Conservation (phyloP, 2,888 invertebrate species). For the Pristionchus fissidentatus region DNA sequence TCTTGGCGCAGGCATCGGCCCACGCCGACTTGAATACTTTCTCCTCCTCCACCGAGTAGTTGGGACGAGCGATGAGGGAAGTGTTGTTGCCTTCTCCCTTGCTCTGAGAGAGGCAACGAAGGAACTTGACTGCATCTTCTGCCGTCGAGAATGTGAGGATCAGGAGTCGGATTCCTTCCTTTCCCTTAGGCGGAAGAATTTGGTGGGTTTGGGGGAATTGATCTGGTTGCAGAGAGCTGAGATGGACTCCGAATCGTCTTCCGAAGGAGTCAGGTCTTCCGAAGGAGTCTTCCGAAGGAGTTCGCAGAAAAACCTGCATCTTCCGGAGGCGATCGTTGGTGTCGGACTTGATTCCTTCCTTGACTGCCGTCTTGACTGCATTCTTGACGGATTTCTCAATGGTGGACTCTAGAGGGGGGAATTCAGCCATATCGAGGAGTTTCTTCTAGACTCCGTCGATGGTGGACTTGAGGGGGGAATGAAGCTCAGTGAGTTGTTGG, state of each 20-base stretch:
- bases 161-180: background rate
- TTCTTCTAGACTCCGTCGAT: background rate
- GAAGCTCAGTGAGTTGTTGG: background rate
- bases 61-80: slow-evolving; percentile 10
- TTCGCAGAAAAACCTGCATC: background rate
- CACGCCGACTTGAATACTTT: background rate
- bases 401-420: background rate
- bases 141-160: background rate
- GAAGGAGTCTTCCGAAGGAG: no score
- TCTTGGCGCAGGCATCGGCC: background rate
- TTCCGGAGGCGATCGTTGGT: background rate
- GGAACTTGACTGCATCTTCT: no score
- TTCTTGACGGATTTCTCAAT: background rate
- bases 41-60: slow-evolving; percentile 12
- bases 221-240: background rate
- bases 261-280: background rate
- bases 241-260: background rate
- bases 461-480: background rate
- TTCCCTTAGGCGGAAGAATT: background rate
- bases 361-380: background rate
- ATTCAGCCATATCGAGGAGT: background rate
- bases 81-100: no score
- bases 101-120: no score
- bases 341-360: background rate
- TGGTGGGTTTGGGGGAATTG: background rate